A percentile compares a stretch with the other conserved stretches of the same genome.
Evolutionary conservation across 2,113 vertebrate genomes (phyloP).

Genomic region (Stomatorhinus ivindoensis): DNA sequence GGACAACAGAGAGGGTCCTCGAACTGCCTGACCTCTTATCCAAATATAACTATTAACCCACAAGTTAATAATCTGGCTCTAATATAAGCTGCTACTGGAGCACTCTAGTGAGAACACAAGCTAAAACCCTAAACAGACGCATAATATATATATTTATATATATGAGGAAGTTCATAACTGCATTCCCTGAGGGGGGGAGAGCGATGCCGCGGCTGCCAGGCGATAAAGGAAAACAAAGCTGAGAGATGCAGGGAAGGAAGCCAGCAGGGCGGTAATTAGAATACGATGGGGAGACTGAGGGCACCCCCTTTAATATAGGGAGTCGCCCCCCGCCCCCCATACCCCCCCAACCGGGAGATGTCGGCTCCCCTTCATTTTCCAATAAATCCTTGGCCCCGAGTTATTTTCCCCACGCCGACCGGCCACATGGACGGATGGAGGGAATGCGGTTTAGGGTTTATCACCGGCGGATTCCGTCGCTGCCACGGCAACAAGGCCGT

Average conservation of each 20-base stretch:
- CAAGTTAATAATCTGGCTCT: not conserved
- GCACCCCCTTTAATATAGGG: constrained; percentile 61
- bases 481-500: constrained; percentile 23
- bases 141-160: constrained; percentile 18
- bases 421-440: constrained; percentile 22
- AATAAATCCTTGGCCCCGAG: constrained; percentile 69
- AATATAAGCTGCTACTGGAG: not conserved
- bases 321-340: constrained; percentile 36
- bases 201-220: constrained; percentile 58
- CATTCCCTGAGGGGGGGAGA: constrained; percentile 54
- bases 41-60: not conserved
- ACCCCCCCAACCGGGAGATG: constrained; percentile 46
- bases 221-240: constrained; percentile 60
- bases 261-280: constrained; percentile 60
- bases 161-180: constrained; percentile 51
- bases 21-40: not conserved
- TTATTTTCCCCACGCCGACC: constrained; percentile 54
- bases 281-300: constrained; percentile 58
- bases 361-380: constrained; percentile 72
- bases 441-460: constrained; percentile 42
- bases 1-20: not conserved
- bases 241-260: constrained; percentile 53
- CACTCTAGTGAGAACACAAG: constrained; percentile 10
- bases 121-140: constrained; percentile 2
- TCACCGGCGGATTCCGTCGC: constrained; percentile 30